Percentiles rank a stretch among this genome's conserved stretches.
Conservation (phyloP, 2,113 vertebrate species). For the Bagarius yarrelli region DNA sequence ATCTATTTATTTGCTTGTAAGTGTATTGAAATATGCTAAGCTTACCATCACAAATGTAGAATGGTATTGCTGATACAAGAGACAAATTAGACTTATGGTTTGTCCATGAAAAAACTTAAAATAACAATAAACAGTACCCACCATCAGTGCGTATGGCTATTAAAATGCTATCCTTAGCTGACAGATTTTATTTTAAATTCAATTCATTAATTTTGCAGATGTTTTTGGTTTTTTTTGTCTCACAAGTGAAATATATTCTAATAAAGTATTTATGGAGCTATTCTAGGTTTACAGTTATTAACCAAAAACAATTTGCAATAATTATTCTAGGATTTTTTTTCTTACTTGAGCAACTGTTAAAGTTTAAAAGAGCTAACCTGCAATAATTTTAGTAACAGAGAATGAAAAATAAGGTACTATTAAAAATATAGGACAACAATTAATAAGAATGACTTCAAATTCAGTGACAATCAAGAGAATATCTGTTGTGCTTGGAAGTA, state of each 20-base stretch:
- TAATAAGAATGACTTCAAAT: background rate
- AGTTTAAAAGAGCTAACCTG: background rate
- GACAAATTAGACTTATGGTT: conserved; percentile 31
- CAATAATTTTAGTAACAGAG: background rate
- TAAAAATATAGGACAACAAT: background rate
- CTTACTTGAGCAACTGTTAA: background rate
- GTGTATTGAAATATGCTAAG: conserved; percentile 49
- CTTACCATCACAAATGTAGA: conserved; percentile 43
- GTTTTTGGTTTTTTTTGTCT: background rate
- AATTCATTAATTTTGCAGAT: background rate
- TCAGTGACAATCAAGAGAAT: background rate
- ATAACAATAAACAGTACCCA: background rate
- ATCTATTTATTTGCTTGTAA: conserved; percentile 51
- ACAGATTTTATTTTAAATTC: background rate
- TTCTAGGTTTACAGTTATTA: background rate
- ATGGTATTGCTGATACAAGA: conserved; percentile 46
- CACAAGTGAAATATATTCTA: background rate
- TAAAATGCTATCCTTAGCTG: background rate
- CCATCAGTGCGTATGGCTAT: background rate
- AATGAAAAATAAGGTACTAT: background rate
- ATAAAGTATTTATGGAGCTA: background rate
- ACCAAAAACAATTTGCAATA: no score
- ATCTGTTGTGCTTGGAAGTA: no score
- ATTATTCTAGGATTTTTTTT: no score
- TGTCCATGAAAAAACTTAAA: background rate